These are phyloP conservation scores for Benthosema pterotum DNA, from an alignment of 2,797 vertebrate species.

Conservation along the genomic window DNA sequence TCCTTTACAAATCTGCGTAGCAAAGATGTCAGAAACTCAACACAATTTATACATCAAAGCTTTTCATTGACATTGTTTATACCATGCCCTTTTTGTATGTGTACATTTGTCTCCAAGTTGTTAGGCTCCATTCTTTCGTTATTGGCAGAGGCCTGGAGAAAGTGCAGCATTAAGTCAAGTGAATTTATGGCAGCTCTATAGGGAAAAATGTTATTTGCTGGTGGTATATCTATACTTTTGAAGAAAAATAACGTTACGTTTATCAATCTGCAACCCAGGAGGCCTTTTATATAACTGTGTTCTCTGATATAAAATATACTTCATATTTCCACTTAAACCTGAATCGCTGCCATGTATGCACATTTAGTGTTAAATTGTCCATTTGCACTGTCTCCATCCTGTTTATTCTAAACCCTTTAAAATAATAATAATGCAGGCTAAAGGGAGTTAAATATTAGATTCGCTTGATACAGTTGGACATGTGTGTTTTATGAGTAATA, in stretches of 20 bases:
- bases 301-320: conserved; percentile 4
- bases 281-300: conserved; percentile 27
- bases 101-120: no score
- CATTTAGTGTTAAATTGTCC: no score
- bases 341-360: neutral
- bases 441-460: no score
- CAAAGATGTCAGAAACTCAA: conserved; percentile 68
- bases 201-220: neutral
- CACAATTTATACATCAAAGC: conserved; percentile 36
- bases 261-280: conserved; percentile 3
- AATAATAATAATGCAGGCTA: no score
- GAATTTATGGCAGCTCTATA: conserved; percentile 15
- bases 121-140: conserved; percentile 23
- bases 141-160: conserved; percentile 42
- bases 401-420: no score
- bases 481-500: conserved; percentile 25
- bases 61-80: conserved; percentile 55
- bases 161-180: conserved; percentile 34
- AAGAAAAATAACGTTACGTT: conserved; percentile 22
- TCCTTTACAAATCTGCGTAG: conserved; percentile 69
- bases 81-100: conserved; percentile 24
- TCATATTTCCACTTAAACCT: neutral
- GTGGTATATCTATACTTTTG: conserved; percentile 39
- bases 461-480: conserved; percentile 20
- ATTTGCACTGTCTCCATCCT: no score